phyloP scores from a whole-genome alignment of 2,888 invertebrate species.

The Microctonus hyperodae region DNA sequence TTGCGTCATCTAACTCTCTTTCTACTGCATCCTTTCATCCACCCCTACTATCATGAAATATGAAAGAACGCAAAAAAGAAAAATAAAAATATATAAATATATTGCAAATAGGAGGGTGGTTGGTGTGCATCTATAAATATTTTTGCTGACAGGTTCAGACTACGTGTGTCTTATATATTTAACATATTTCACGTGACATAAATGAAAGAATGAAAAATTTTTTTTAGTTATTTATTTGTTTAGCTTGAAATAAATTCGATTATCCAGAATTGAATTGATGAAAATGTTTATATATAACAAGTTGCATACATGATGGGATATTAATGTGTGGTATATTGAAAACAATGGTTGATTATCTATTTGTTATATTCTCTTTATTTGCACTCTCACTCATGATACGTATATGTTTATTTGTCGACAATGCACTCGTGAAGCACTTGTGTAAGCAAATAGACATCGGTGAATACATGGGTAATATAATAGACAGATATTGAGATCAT shows the following conservation, averaged over 20 bases:
- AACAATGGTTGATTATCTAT: slow-evolving; percentile 58
- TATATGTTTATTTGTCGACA: slow-evolving; percentile 21
- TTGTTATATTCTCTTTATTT: slow-evolving; percentile 28
- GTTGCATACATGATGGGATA: slow-evolving; percentile 33
- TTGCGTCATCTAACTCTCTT: slow-evolving; percentile 6
- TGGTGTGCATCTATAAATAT: slow-evolving; percentile 34
- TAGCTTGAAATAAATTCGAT: background rate
- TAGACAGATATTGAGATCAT: slow-evolving; percentile 17
- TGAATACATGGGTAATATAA: slow-evolving; percentile 2
- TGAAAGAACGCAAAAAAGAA: slow-evolving; percentile 35
- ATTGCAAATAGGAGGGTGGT: slow-evolving; percentile 57
- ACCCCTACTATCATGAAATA: slow-evolving; percentile 41
- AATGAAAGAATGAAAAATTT: background rate
- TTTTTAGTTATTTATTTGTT: background rate
- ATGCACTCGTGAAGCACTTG: slow-evolving; percentile 49
- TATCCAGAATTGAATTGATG: background rate
- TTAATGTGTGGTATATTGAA: slow-evolving; percentile 48
- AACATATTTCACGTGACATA: slow-evolving; percentile 3
- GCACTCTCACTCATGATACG: background rate
- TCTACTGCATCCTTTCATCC: slow-evolving; percentile 20
- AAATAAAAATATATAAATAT: slow-evolving; percentile 40
- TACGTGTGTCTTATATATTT: background rate
- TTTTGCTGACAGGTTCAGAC: slow-evolving; percentile 19
- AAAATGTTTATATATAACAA: slow-evolving; percentile 44
- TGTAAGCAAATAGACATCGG: slow-evolving; percentile 32